Base-by-base conservation (phyloP, 2,113 vertebrate genomes). In the Solea senegalensis region DNA sequence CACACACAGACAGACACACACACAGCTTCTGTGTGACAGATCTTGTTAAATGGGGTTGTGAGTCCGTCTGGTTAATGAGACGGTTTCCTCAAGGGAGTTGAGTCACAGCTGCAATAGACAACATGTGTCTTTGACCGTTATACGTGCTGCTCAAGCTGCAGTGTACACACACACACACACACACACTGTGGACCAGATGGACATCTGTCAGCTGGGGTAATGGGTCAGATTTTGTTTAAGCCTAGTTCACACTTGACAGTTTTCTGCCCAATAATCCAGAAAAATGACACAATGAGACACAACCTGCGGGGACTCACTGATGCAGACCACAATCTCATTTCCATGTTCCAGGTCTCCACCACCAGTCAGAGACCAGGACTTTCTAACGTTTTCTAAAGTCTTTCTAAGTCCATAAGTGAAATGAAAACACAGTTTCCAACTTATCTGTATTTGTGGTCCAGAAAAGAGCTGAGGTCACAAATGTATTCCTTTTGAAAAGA, bases 61-160 rank as follows among this genome's bases (percentile, higher is more conserved):
- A 62, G 68, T 68, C 76, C 8, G 44, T 69, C 60, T 66, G 68
- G 59, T 75, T 79, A 80, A 87, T 63, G 79, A 80, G 79, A 77
- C 53, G 7, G 21, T 10, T 56, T 28, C 52, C 72, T 55, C 15
- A 5, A 44, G 79, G 79, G 73, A 80, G 51, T 15, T 4, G 41
- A 70, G 78, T 84, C 80, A 85, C 77, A 83, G 75, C 72, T 21
- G 44, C 12, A 6, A 15, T 7, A 80, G 80, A 75, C 65, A 44
- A 77, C 83, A 69, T 84, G 86, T 73, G n/a, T 49, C 2, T 67
- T 21, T 63, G 58, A 53, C 71, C 8, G 40, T 80, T 81, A 65
- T 69, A 78, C 70, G 71, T 72, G 73, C 65, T 41, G 61, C 46
- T 59, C 41, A 2, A 44, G 34, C 46, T 26, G 8, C 13, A 51